These are phyloP conservation scores for Pissodes strobi DNA, from an alignment of 1,140 invertebrate species.

Conservation along the genomic window DNA sequence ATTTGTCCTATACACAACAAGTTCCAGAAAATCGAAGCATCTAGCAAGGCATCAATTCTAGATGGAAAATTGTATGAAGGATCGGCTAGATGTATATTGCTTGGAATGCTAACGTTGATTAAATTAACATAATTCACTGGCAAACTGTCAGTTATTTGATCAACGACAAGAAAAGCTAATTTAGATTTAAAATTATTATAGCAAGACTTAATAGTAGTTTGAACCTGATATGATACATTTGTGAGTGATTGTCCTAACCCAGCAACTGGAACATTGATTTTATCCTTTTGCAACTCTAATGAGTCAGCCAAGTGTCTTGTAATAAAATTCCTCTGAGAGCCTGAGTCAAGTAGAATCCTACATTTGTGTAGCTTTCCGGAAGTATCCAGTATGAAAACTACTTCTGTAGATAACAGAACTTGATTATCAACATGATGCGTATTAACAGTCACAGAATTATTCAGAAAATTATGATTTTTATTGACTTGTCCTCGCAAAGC, in stretches of 20 bases:
- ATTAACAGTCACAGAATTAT: not conserved
- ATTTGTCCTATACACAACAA: not conserved
- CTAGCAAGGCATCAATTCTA: not conserved
- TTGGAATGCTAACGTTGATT: not conserved
- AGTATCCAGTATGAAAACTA: not conserved
- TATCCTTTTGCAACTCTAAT: not conserved
- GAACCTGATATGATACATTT: not conserved
- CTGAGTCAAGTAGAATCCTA: not conserved
- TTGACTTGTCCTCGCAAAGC: not conserved
- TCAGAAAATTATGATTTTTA: not conserved
- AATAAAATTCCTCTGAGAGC: not conserved
- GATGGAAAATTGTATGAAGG: not conserved
- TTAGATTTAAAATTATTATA: constrained; percentile 1
- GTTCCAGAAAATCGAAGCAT: not conserved
- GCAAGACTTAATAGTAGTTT: not conserved
- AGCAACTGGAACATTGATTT: not conserved
- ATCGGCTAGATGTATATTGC: not conserved
- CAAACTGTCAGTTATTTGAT: constrained; percentile 1
- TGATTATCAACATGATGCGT: not conserved
- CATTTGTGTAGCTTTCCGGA: not conserved
- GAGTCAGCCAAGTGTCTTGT: not conserved
- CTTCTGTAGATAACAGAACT: not conserved
- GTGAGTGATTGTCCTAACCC: not conserved
- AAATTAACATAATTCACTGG: not conserved
- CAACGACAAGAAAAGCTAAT: not conserved